Evolutionary conservation across 2,113 vertebrate species (phyloP).

Genomic region (Ranitomeya imitator): DNA sequence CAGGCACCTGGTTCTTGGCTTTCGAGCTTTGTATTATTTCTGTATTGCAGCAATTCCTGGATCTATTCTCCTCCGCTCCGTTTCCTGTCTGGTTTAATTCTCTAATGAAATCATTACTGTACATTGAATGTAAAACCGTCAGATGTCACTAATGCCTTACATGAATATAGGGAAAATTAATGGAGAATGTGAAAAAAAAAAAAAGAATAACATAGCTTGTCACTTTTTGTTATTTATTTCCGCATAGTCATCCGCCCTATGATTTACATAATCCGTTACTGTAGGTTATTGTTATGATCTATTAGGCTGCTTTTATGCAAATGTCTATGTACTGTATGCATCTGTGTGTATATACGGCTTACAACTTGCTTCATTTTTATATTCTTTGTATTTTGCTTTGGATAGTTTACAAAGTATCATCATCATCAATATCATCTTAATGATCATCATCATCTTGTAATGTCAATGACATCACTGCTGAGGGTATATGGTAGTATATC

Average conservation of each 20-base stretch:
- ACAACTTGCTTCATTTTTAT: not conserved
- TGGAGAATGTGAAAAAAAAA: constrained; percentile 43
- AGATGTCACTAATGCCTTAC: constrained; percentile 66
- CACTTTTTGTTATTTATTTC: not conserved
- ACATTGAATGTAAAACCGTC: constrained; percentile 63
- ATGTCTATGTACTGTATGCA: constrained; percentile 15
- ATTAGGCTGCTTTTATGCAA: constrained; percentile 1
- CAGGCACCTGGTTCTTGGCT: constrained; percentile 36
- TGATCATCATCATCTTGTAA: not conserved
- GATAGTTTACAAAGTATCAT: constrained; percentile 15
- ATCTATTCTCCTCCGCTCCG: constrained; percentile 42
- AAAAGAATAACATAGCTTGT: constrained; percentile 2
- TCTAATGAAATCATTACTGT: constrained; percentile 60
- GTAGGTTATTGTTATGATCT: constrained; percentile 7
- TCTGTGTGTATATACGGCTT: not conserved
- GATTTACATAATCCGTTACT: not conserved
- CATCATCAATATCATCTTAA: not conserved
- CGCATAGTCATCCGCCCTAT: not conserved
- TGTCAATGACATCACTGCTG: not conserved
- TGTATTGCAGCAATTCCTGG: constrained; percentile 43
- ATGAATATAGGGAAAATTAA: constrained; percentile 8
- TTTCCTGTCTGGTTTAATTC: constrained; percentile 47
- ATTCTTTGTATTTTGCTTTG: not conserved
- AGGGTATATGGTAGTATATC: not conserved
- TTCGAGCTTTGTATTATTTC: constrained; percentile 39